These are phyloP conservation scores for Lerema accius DNA, from an alignment of 1,140 invertebrate species.

Conservation along the genomic window DNA sequence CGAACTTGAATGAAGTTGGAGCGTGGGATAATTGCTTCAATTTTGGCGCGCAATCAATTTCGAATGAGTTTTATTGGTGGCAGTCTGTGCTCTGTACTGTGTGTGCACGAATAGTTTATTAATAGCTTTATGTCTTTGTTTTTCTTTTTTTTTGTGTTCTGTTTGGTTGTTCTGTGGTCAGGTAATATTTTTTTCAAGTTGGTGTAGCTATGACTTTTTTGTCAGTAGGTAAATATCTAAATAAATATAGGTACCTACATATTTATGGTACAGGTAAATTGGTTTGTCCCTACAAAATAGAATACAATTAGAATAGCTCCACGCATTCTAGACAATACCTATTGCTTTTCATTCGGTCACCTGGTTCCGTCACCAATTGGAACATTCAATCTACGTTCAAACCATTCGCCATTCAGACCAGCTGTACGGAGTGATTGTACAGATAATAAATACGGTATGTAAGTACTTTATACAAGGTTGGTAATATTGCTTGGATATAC, in stretches of 20 bases:
- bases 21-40: slow-evolving; percentile 19
- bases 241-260: too few relatives aligned
- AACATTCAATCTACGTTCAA: background rate
- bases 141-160: too few relatives aligned
- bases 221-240: too few relatives aligned
- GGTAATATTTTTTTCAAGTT: too few relatives aligned
- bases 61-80: slow-evolving; percentile 15
- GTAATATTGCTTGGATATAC: too few relatives aligned
- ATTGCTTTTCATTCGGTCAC: background rate
- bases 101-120: background rate
- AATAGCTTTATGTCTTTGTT: background rate
- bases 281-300: too few relatives aligned
- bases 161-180: too few relatives aligned
- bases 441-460: background rate
- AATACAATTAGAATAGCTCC: background rate
- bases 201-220: too few relatives aligned
- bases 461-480: too few relatives aligned
- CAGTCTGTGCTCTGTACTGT: background rate
- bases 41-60: slow-evolving; percentile 27
- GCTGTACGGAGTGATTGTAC: background rate
- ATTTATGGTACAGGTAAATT: too few relatives aligned
- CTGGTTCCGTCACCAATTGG: background rate
- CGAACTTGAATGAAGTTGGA: slow-evolving; percentile 19
- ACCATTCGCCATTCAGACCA: background rate
- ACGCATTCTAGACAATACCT: background rate